These are phyloP conservation scores for Strigops habroptila DNA, from an alignment of 2,113 vertebrate genomes.

Conservation along the genomic window DNA sequence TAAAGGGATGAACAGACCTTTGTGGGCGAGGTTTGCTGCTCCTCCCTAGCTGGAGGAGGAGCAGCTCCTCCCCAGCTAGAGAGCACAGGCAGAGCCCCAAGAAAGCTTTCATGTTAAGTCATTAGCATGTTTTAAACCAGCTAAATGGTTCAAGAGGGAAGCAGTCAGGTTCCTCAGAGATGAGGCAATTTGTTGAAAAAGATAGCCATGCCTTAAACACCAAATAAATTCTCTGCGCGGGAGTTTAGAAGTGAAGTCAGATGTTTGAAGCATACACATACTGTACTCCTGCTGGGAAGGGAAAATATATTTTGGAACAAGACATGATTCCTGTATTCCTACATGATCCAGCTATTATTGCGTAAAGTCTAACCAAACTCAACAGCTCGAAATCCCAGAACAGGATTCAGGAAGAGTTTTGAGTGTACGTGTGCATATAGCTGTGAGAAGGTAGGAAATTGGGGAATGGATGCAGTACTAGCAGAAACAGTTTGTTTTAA, in stretches of 20 bases:
- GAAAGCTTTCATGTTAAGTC: not conserved
- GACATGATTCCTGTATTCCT: not conserved
- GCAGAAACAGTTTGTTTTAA: not conserved
- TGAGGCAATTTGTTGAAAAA: not conserved
- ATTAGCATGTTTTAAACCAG: not conserved
- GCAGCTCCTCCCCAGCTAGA: not conserved
- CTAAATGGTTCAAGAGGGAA: not conserved
- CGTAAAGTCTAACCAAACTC: not conserved
- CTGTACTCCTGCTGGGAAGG: not conserved
- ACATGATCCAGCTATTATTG: not conserved
- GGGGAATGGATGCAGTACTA: not conserved
- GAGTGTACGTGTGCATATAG: fast-evolving
- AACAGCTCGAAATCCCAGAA: not conserved
- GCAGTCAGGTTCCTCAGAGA: not conserved
- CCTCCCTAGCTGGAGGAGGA: too few species aligned
- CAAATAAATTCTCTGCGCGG: not conserved
- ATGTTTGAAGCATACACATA: not conserved
- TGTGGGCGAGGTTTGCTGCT: not conserved
- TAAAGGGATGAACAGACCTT: not conserved
- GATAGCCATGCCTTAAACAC: not conserved
- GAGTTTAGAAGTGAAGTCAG: not conserved
- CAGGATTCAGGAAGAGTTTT: not conserved
- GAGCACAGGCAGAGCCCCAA: not conserved
- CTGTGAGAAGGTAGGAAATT: not conserved
- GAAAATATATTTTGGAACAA: not conserved